Evolutionary conservation across 2,797 vertebrate species (phyloP).

Genomic region (Pseudocheirus occidentalis): DNA sequence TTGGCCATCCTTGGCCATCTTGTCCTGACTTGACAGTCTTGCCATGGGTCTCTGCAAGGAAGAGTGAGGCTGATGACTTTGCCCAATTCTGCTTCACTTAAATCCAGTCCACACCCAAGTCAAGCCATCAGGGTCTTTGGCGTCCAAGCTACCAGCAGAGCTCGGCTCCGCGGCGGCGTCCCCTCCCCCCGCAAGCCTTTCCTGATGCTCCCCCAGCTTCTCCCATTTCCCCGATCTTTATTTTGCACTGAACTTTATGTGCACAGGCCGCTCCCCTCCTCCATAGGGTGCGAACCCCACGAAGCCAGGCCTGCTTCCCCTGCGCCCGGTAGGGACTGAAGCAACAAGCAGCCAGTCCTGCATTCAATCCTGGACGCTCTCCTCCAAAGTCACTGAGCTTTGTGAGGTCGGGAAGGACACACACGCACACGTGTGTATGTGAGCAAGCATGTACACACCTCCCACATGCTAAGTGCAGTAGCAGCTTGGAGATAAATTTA

Average conservation of each 20-base stretch:
- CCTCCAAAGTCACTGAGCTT: too few relatives aligned
- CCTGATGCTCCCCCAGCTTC: background rate
- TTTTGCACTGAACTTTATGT: background rate
- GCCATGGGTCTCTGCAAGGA: background rate
- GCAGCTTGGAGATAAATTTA: background rate
- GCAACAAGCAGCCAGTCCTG: background rate
- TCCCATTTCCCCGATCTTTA: background rate
- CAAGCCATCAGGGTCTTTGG: background rate
- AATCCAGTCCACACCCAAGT: background rate
- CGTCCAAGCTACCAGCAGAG: background rate
- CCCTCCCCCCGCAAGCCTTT: accelerated
- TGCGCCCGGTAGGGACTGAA: too few relatives aligned
- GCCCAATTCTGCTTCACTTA: background rate
- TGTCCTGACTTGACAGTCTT: background rate
- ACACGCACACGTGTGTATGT: background rate
- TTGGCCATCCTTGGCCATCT: too few relatives aligned
- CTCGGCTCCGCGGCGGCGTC: background rate
- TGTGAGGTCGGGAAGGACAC: too few relatives aligned
- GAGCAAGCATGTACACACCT: accelerated
- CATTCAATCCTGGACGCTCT: too few relatives aligned
- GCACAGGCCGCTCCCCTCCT: background rate
- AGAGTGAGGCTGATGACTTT: background rate
- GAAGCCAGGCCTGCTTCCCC: background rate
- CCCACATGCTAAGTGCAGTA: too few relatives aligned
- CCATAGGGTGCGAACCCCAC: background rate